Percentiles rank a stretch among this genome's conserved stretches.
phyloP scores from a whole-genome alignment of 1,140 invertebrate genomes.

The Popillia japonica region DNA sequence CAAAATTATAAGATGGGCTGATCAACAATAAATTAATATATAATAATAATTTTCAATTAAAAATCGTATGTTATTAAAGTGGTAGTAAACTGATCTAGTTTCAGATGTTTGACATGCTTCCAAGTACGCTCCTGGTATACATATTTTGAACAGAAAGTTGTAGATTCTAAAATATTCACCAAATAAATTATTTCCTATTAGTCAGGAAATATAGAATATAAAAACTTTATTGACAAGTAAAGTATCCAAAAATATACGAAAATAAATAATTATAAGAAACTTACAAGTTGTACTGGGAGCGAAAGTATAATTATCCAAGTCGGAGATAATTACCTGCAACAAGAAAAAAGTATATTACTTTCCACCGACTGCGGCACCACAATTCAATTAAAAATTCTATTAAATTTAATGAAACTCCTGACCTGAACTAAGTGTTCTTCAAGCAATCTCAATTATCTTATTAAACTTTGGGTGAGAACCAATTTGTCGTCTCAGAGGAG shows the following conservation, averaged over 20 bases:
- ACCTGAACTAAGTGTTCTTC: constrained; percentile 39
- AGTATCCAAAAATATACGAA: not conserved
- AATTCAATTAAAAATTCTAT: constrained; percentile 45
- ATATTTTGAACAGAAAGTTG: not conserved
- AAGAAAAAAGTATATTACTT: constrained; percentile 37
- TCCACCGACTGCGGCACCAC: constrained; percentile 26
- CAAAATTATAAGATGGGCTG: no score
- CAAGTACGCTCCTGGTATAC: no score
- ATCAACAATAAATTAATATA: no score
- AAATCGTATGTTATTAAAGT: no score
- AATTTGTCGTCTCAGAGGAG: constrained; percentile 25
- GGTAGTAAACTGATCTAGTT: no score
- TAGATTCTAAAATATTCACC: no score
- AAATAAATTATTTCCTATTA: no score
- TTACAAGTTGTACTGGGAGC: not conserved
- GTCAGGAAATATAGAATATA: no score
- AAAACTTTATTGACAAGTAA: no score
- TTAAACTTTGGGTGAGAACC: constrained; percentile 41
- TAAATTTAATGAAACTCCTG: constrained; percentile 42
- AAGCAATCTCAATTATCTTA: constrained; percentile 45
- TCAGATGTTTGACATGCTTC: no score
- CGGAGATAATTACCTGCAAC: constrained; percentile 29
- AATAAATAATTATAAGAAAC: not conserved
- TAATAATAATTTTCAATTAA: no score
- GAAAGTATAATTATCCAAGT: not conserved